These are phyloP conservation scores for Siniperca scherzeri DNA, from an alignment of 2,797 vertebrate species.

Conservation along the genomic window DNA sequence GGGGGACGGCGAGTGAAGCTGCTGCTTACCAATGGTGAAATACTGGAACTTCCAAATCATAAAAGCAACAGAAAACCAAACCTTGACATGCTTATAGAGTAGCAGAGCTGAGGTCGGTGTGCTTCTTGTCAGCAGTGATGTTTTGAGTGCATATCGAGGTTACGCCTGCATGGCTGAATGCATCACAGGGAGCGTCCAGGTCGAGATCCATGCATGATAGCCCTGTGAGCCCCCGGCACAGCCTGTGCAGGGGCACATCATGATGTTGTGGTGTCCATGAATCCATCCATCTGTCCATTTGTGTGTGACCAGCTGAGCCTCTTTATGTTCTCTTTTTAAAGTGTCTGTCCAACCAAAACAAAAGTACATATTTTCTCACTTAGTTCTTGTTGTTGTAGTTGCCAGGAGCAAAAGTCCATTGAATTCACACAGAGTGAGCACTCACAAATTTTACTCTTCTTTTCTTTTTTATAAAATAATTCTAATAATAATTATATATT, in stretches of 20 bases:
- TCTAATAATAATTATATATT: neutral
- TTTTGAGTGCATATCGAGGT: conserved; percentile 76
- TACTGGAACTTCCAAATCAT: neutral
- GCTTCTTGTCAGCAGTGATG: conserved; percentile 42
- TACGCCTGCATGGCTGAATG: conserved; percentile 77
- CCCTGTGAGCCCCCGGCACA: conserved; percentile 39
- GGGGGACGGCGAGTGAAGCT: conserved; percentile 12
- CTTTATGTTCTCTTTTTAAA: conserved; percentile 41
- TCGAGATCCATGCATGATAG: conserved; percentile 68
- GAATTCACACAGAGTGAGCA: neutral
- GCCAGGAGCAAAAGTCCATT: too few relatives aligned
- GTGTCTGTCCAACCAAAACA: conserved; percentile 51
- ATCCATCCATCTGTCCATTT: conserved; percentile 37
- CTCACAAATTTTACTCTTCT: neutral
- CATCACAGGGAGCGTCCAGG: conserved; percentile 51
- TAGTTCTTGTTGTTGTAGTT: neutral
- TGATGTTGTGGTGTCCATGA: conserved; percentile 43
- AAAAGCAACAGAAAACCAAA: conserved; percentile 20
- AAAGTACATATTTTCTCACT: conserved; percentile 18
- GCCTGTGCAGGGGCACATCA: conserved; percentile 54
- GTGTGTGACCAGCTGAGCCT: conserved; percentile 62
- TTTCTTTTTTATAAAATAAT: neutral
- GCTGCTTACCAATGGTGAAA: neutral
- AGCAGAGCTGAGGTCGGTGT: neutral
- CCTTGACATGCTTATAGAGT: neutral